Conservation (phyloP, 30 jellyfish, hydroid and myxozoan species). For the Pseudorhiza aurosa region DNA sequence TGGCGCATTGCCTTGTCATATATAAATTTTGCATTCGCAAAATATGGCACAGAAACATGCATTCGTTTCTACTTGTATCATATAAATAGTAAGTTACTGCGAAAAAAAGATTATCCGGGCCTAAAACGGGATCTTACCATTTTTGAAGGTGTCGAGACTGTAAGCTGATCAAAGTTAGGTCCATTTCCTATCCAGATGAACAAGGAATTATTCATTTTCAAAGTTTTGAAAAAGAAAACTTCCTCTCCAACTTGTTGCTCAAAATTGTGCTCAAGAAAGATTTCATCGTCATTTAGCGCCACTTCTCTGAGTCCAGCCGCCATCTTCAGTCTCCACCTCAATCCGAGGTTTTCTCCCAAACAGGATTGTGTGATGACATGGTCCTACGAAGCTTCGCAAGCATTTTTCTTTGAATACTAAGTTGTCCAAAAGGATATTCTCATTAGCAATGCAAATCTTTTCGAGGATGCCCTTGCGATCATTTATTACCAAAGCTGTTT, state of each 20-base stretch:
- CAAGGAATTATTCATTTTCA: constrained; percentile 50
- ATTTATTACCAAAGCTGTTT: no score
- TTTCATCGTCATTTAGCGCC: neutral
- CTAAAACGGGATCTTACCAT: neutral
- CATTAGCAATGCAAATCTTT: no score
- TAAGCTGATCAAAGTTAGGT: constrained; percentile 34
- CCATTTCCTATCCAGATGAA: constrained; percentile 60
- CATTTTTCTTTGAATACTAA: neutral
- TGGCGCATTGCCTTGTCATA: no score
- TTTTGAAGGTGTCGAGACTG: constrained; percentile 51
- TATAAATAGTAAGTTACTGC: no score
- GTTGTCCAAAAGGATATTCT: no score
- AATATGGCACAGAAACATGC: neutral
- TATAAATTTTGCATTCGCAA: neutral
- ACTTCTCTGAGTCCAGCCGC: constrained; percentile 1
- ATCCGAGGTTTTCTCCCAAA: no score
- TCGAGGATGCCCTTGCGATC: no score
- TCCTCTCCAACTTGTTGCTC: constrained; percentile 15
- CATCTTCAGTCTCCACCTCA: neutral
- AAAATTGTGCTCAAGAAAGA: constrained; percentile 35
- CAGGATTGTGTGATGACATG: no score
- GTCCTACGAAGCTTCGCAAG: no score
- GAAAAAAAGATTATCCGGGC: neutral
- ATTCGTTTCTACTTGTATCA: no score
- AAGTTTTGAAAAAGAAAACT: constrained; percentile 4